A percentile compares a stretch with the other conserved stretches of the same genome.
These are phyloP conservation scores for Trypoxylon attenuatum DNA, from an alignment of 2,888 invertebrate species.

Conservation along the genomic window DNA sequence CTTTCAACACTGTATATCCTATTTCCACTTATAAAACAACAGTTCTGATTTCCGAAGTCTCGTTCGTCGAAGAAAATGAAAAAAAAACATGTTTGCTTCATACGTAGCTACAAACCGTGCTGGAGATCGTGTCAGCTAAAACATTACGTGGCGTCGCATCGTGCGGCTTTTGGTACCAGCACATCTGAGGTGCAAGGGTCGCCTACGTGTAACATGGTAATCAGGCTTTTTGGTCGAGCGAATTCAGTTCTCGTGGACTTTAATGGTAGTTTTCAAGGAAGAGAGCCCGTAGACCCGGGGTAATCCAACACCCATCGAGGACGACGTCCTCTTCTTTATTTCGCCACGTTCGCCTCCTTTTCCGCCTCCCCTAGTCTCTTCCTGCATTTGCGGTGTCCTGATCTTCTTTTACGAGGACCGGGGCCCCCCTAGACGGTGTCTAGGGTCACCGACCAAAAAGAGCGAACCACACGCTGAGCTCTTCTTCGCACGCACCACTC, in stretches of 20 bases:
- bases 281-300: constrained; percentile 39
- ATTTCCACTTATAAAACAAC: too few species aligned
- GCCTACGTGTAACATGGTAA: neutral
- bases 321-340: constrained; percentile 40
- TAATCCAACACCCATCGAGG: constrained; percentile 41
- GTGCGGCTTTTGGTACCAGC: too few species aligned
- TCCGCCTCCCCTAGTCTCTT: constrained; percentile 15
- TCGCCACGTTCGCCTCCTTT: constrained; percentile 26
- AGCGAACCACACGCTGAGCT: constrained; percentile 41
- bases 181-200: neutral
- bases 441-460: constrained; percentile 51
- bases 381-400: constrained; percentile 22
- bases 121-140: too few species aligned
- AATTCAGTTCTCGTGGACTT: constrained; percentile 13
- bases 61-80: too few species aligned
- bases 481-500: constrained; percentile 18
- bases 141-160: too few species aligned
- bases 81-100: too few species aligned
- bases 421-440: constrained; percentile 50
- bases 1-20: too few species aligned
- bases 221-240: neutral
- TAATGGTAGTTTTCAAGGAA: constrained; percentile 33
- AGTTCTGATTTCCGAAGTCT: too few species aligned
- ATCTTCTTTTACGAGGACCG: constrained; percentile 44
- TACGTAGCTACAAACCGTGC: too few species aligned